Evolutionary conservation across 1,140 invertebrate species (phyloP).

Genomic region (Heliconius congener): DNA sequence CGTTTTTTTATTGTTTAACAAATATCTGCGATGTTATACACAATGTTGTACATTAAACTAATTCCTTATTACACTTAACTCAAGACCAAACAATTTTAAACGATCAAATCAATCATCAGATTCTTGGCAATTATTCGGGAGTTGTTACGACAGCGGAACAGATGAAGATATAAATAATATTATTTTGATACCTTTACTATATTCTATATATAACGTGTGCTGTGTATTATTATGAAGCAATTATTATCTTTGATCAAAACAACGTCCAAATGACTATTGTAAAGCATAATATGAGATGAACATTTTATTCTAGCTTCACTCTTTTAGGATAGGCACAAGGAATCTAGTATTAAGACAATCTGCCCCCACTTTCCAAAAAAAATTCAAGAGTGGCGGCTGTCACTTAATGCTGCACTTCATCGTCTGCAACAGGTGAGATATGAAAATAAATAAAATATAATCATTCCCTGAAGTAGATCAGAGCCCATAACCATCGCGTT

Average conservation of each 20-base stretch:
- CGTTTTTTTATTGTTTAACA: neutral
- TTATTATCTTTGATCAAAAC: conserved; percentile 16
- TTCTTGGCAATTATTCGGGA: conserved; percentile 52
- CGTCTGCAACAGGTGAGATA: too few species aligned
- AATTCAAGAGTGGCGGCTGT: too few species aligned
- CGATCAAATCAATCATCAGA: conserved; percentile 31
- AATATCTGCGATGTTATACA: neutral
- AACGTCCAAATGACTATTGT: neutral
- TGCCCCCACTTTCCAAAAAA: too few species aligned
- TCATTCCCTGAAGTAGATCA: too few species aligned
- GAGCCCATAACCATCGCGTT: too few species aligned
- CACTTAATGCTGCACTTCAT: too few species aligned
- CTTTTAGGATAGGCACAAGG: too few species aligned
- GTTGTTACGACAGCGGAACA: conserved; percentile 44
- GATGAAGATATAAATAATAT: conserved; percentile 51
- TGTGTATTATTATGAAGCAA: conserved; percentile 11
- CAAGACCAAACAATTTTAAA: conserved; percentile 40
- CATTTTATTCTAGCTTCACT: neutral
- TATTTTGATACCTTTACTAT: conserved; percentile 17
- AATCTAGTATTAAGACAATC: too few species aligned
- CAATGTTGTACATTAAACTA: conserved; percentile 5
- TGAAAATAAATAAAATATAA: too few species aligned
- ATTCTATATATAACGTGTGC: neutral
- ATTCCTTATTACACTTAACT: neutral
- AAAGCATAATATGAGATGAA: neutral